phyloP scores from a whole-genome alignment of 1,140 invertebrate species.

The Mesaphorura yosii region DNA sequence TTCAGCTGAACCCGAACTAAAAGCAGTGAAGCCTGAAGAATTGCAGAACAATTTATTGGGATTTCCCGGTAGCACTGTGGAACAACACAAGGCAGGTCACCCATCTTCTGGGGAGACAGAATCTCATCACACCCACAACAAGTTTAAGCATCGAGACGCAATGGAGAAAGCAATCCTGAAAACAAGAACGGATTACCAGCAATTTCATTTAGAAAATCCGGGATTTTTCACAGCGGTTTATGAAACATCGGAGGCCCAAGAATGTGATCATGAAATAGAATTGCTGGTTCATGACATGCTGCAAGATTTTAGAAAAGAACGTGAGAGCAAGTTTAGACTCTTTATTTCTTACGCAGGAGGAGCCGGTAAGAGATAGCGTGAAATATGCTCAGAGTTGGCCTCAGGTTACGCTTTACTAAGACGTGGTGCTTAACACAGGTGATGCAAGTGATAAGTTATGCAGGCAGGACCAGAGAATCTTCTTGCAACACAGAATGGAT shows the following conservation, averaged over 20 bases:
- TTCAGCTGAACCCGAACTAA: too few species aligned
- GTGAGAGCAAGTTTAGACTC: background rate
- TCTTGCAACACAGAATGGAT: background rate
- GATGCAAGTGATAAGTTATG: too few species aligned
- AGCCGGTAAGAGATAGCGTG: background rate
- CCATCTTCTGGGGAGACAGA: background rate
- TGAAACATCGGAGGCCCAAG: slow-evolving; percentile 1
- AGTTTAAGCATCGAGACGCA: slow-evolving; percentile 15
- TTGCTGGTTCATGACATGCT: background rate
- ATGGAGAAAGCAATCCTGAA: slow-evolving; percentile 9
- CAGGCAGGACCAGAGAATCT: background rate
- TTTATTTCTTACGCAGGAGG: background rate
- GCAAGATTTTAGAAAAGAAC: background rate
- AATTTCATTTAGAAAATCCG: slow-evolving; percentile 18
- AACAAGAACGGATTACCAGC: slow-evolving; percentile 1
- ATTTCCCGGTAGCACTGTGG: too few species aligned
- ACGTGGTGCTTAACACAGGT: too few species aligned
- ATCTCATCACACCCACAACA: background rate
- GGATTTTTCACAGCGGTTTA: slow-evolving; percentile 7
- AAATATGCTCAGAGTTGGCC: background rate
- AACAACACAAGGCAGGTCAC: too few species aligned
- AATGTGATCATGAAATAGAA: background rate
- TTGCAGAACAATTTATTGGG: too few species aligned
- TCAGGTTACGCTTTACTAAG: too few species aligned
- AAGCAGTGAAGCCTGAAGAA: too few species aligned